Evolutionary conservation across 1,140 invertebrate genomes (phyloP), one percentile per base, ranked within the genome.

Genomic region (Palaemon carinicauda): DNA sequence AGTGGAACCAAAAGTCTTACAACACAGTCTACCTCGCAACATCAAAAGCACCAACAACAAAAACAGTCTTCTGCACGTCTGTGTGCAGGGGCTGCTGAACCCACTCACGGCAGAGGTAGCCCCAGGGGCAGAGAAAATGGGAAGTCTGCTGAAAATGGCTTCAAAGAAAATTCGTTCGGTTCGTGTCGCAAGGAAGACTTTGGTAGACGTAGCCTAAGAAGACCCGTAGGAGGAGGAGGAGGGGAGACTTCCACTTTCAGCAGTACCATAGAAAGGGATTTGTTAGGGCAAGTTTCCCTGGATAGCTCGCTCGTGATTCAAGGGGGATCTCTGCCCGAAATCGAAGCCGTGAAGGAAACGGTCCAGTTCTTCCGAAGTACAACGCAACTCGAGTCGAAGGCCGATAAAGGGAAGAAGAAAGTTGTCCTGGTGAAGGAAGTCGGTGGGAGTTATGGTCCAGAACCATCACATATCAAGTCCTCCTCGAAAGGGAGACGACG

Each of bases 151-250:
- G 21, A 21, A 15, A n/a, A 33, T 56, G 31, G 0, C 17, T 29
- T n/a, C 24, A 9, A 77, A 51, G 77, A 80, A 56, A 80, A 80
- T 80, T 7, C 71, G 56, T 60, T 80, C 19, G 75, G 77, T 33
- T 77, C 31, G 29, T 54, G 78, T 29, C 75, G 74, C 9, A 65
- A 65, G 15, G 75, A 71, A 80, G 75, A 56, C 24, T 71, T 60
- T 24, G 60, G 60, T 24, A 27, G 41, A 27, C 41, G 21, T 33
- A 24, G 74, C 54, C 54, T n/a, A 27, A 60, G 21, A 24, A 60
- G 77, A 51, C 17, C 75, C 12, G 29, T 31, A 82, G 69, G 79
- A 69, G 78, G 80, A 50, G 41, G 80, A 24, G 69, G 82, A 31
- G 29, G 56, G 3, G 51, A 60, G 27, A 33, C 41, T 41, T 41